These are phyloP conservation scores for Podarcis siculus DNA, from an alignment of 2,797 vertebrate genomes.

Conservation along the genomic window DNA sequence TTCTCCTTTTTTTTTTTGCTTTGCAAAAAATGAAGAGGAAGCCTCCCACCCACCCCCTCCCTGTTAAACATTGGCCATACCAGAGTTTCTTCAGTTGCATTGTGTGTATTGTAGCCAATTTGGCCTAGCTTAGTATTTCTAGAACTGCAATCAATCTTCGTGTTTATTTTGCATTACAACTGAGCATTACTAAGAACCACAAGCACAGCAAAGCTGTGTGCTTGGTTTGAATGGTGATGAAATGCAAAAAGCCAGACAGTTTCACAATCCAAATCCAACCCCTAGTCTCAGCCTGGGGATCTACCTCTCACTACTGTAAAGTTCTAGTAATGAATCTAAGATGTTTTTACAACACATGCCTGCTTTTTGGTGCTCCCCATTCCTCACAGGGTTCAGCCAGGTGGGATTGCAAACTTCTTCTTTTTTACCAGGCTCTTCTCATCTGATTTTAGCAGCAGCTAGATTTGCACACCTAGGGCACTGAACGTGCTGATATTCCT, in stretches of 20 bases:
- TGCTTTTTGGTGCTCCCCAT: neutral
- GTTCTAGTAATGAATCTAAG: neutral
- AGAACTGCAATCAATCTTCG: neutral
- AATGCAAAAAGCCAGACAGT: too few species aligned
- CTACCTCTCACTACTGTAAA: neutral
- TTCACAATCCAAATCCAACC: neutral
- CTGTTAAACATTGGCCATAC: neutral
- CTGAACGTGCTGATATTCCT: neutral
- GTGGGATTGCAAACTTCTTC: neutral
- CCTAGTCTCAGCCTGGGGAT: neutral
- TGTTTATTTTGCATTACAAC: neutral
- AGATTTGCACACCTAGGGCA: neutral
- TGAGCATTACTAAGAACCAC: neutral
- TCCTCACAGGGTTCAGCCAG: neutral
- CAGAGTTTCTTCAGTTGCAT: neutral
- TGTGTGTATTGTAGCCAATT: neutral
- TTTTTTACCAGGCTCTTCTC: neutral
- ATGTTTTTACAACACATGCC: neutral
- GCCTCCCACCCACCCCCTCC: neutral
- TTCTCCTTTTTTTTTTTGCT: slow-evolving; percentile 1
- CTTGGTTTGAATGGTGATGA: neutral
- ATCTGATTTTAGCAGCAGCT: neutral
- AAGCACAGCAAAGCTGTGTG: neutral
- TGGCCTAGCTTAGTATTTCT: neutral
- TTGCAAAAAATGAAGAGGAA: slow-evolving; percentile 4